Conservation (phyloP, 2,888 invertebrate genomes). For the Nemurella pictetii region DNA sequence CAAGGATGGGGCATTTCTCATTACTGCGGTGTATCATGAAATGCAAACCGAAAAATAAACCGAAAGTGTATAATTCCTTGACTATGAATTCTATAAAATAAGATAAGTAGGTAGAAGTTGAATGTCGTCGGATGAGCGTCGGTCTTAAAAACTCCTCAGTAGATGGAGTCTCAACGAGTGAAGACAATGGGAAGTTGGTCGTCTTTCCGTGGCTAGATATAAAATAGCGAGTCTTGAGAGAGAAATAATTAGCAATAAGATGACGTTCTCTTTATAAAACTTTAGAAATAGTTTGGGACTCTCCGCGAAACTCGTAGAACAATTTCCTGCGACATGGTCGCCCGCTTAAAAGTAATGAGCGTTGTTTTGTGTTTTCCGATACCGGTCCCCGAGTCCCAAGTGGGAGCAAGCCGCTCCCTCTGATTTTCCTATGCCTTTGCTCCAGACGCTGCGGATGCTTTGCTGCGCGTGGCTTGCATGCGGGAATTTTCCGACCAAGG, state of each 20-base stretch:
- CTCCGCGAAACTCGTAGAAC: neutral
- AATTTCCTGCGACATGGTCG: neutral
- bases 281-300: neutral
- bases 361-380: neutral
- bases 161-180: neutral
- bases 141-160: neutral
- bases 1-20: neutral
- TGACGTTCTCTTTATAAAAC: neutral
- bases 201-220: no score
- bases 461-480: neutral
- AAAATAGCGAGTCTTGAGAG: neutral
- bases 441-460: neutral
- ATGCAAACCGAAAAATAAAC: neutral
- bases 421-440: neutral
- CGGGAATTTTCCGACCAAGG: neutral
- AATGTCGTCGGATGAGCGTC: neutral
- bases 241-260: neutral
- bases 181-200: no score
- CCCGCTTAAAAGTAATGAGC: neutral
- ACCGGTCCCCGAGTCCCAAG: neutral
- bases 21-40: neutral
- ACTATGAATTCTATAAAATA: neutral
- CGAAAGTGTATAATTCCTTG: neutral
- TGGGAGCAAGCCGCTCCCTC: neutral
- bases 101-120: neutral